phyloP scores from a whole-genome alignment of 2,888 invertebrate species.

The Orthosia gracilis region DNA sequence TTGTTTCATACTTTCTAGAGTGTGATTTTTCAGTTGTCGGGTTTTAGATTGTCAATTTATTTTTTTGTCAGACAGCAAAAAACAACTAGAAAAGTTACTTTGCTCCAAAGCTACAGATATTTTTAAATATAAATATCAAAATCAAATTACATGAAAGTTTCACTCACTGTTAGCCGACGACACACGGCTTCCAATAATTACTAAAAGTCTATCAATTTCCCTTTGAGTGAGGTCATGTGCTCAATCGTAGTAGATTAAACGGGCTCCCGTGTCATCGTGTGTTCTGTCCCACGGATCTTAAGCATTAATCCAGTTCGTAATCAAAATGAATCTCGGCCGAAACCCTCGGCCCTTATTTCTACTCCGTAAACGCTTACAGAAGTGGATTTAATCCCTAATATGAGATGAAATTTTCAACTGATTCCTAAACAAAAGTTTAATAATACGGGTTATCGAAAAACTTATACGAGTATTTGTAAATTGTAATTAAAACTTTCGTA shows the following conservation, averaged over 20 bases:
- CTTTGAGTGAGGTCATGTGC: constrained; percentile 71
- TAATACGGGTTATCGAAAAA: constrained; percentile 40
- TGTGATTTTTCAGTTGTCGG: too few relatives aligned
- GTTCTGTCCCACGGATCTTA: constrained; percentile 80
- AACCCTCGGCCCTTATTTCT: constrained; percentile 70
- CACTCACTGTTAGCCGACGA: constrained; percentile 21
- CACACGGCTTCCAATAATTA: constrained; percentile 58
- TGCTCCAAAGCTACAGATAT: background rate
- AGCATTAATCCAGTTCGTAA: constrained; percentile 82
- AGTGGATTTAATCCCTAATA: constrained; percentile 58
- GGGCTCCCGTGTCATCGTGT: constrained; percentile 72
- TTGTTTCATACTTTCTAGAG: too few relatives aligned
- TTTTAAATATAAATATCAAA: constrained; percentile 1
- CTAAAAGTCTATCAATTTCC: constrained; percentile 69
- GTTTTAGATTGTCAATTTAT: too few relatives aligned
- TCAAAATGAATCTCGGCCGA: constrained; percentile 84
- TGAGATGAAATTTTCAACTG: constrained; percentile 47
- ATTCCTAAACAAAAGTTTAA: constrained; percentile 36
- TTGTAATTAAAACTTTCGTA: constrained; percentile 45
- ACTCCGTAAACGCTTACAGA: constrained; percentile 55
- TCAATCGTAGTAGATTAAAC: constrained; percentile 76
- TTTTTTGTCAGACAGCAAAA: background rate
- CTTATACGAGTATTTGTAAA: constrained; percentile 42
- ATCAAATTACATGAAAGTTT: constrained; percentile 1
- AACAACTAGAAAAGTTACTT: background rate